These are phyloP conservation scores for Pagetopsis macropterus DNA, from an alignment of 2,797 vertebrate genomes.

Conservation along the genomic window DNA sequence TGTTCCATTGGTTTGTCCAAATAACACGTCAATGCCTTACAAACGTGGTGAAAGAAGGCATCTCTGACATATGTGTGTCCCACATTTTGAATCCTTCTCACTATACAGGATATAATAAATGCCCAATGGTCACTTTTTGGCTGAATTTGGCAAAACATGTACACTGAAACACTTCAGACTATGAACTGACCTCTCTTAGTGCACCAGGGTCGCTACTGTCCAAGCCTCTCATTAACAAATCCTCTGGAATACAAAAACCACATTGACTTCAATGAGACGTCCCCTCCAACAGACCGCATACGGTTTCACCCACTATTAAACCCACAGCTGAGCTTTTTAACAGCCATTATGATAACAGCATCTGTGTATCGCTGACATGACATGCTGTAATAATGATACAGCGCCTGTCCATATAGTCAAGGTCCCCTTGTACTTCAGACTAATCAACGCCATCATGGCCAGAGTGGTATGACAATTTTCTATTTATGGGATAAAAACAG, in stretches of 20 bases:
- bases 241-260: conserved; percentile 25
- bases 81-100: background rate
- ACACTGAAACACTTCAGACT: conserved; percentile 1
- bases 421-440: conserved; percentile 62
- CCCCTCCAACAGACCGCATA: conserved; percentile 61
- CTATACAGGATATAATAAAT: background rate
- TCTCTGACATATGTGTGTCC: background rate
- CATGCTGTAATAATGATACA: conserved; percentile 66
- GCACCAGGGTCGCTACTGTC: conserved; percentile 12
- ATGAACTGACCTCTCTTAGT: background rate
- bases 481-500: conserved; percentile 47
- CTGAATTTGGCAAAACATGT: background rate
- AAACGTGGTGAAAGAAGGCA: no score
- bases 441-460: conserved; percentile 60
- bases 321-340: conserved; percentile 70
- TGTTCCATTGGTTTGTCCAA: no score
- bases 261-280: conserved; percentile 41
- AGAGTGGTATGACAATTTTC: conserved; percentile 56
- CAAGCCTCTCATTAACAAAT: conserved; percentile 34
- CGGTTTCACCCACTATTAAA: conserved; percentile 63
- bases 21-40: no score
- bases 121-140: background rate
- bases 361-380: conserved; percentile 68
- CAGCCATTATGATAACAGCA: conserved; percentile 66
- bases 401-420: conserved; percentile 42